Conservation (phyloP, 2,797 vertebrate genomes). For the Pipistrellus nathusii region DNA sequence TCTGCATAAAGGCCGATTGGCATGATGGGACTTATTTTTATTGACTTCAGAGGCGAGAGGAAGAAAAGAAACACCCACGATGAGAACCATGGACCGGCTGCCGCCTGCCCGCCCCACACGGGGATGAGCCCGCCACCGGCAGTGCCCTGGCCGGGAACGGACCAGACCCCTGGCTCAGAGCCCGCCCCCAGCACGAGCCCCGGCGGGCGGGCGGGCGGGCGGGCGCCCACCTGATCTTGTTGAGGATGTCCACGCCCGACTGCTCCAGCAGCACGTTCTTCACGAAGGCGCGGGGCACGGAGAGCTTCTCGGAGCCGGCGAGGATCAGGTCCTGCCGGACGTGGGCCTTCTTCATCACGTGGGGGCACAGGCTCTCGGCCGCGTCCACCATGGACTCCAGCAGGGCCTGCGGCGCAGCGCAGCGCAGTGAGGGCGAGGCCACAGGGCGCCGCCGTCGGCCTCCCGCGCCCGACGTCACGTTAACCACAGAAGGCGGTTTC, state of each 20-base stretch:
- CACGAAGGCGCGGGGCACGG: conserved; percentile 95
- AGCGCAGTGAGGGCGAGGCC: not conserved
- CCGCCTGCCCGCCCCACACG: too few relatives aligned
- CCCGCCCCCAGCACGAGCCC: too few relatives aligned
- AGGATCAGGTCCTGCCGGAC: conserved; percentile 95
- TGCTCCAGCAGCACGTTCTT: conserved; percentile 97
- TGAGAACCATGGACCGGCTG: too few relatives aligned
- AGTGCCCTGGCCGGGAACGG: too few relatives aligned
- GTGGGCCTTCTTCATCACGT: conserved; percentile 94
- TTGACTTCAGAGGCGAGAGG: too few relatives aligned
- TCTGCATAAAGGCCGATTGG: conserved; percentile 67
- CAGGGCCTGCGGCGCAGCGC: conserved; percentile 87
- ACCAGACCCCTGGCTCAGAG: too few relatives aligned
- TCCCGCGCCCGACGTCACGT: not conserved
- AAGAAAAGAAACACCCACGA: too few relatives aligned
- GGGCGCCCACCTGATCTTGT: conserved; percentile 95
- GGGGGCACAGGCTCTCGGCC: conserved; percentile 95
- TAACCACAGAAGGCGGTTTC: not conserved
- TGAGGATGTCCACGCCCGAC: conserved; percentile 97
- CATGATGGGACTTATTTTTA: not conserved
- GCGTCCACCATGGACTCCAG: conserved; percentile 97
- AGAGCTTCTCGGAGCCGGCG: conserved; percentile 94
- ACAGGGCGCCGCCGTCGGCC: not conserved
- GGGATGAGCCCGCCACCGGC: too few relatives aligned
- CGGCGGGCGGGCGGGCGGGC: too few relatives aligned